Base-by-base conservation (phyloP, 2,888 invertebrate genomes). In the Microctonus brassicae region DNA sequence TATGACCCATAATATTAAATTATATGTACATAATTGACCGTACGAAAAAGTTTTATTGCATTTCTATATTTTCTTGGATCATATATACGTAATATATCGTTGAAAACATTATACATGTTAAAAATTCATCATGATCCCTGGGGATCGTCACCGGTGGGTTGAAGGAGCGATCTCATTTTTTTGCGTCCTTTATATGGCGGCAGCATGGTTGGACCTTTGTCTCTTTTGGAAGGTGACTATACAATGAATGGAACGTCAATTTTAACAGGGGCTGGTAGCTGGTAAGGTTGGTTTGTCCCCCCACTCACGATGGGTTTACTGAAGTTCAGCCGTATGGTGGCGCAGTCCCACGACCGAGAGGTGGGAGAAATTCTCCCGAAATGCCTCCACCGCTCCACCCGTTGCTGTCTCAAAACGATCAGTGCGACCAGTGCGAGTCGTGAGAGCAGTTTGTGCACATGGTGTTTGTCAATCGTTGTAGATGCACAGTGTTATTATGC, bases 361-460 rank as follows among this genome's bases (percentile, higher is more conserved):
- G 62, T 66, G 66, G 73, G 39, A 69, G 63, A 26, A 47, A 52
- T 24, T 73, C 64, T 67, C 68, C 63, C 68, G 72, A 76, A 76
- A 74, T 75, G 76, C 75, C 76, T 64, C 76, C 77, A 76, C 75
- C 74, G 74, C 76, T 64, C 76, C 77, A 76, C 75, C 74, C 76
- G 74, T 77, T 74, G 72, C 64, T 65, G 53, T 62, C 72, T 67
- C 57, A 68, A 71, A 71, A 69, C 75, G 70, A 73, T 76, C 77
- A 77, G 77, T 77, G 75, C 75, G 70, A 73, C 75, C 77, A 77
- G 77, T 77, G 75, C 75, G 75, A 75, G 75, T 76, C 73, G 75
- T 76, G 67, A 72, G 72, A 76, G 69, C 75, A 26, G 58, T 13
- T 53, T 62, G 57, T 63, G 67, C 36, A 63, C 63, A 67, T 34